Conservation (phyloP, 2,113 vertebrate genomes). For the Halichoerus grypus region DNA sequence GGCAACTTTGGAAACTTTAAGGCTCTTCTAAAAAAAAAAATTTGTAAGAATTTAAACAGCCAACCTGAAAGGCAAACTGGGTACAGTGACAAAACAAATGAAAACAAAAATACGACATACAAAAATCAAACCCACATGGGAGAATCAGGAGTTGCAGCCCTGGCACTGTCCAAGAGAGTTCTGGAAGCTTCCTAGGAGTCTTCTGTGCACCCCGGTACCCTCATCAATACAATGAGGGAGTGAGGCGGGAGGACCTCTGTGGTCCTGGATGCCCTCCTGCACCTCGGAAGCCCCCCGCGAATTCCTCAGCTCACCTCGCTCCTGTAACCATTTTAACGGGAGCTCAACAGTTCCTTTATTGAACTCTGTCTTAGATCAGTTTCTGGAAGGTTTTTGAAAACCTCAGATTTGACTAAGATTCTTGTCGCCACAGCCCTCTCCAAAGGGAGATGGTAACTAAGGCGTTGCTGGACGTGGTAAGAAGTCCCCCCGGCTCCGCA, state of each 20-base stretch:
- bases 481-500: not conserved
- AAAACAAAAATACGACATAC: not conserved
- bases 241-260: fast-evolving
- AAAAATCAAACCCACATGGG: fast-evolving
- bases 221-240: not conserved
- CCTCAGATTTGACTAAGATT: not conserved
- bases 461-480: not conserved
- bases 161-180: too few species aligned
- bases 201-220: not conserved
- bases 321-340: not conserved
- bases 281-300: not conserved
- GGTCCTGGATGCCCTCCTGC: too few species aligned
- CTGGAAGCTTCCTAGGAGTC: not conserved
- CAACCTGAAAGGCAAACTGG: not conserved
- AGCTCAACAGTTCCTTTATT: not conserved
- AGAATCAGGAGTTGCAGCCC: not conserved
- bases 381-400: not conserved
- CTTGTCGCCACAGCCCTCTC: not conserved
- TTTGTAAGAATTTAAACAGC: not conserved
- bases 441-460: not conserved
- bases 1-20: not conserved
- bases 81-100: not conserved
- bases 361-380: not conserved
- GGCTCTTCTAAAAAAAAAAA: not conserved
- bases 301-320: not conserved